These are phyloP conservation scores for Zaprionus lineosus DNA, from an alignment of 2,888 invertebrate genomes.

Conservation along the genomic window DNA sequence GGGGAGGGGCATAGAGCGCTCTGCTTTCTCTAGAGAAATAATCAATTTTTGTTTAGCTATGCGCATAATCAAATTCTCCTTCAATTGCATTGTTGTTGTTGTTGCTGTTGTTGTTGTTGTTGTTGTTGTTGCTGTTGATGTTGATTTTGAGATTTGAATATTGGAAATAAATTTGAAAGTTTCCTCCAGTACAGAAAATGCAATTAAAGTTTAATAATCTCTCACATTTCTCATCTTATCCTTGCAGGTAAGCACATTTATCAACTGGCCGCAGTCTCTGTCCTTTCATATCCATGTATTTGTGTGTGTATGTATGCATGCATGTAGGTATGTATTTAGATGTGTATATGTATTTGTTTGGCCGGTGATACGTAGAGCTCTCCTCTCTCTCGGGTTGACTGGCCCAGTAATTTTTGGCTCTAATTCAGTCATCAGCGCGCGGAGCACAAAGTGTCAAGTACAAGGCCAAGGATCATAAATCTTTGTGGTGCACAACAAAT, in stretches of 20 bases:
- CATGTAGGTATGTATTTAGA: too few species aligned
- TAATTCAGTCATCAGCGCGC: conserved; percentile 56
- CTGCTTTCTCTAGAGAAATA: conserved; percentile 60
- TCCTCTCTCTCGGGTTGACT: conserved; percentile 38
- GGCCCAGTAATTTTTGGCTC: conserved; percentile 49
- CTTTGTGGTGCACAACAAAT: conserved; percentile 31
- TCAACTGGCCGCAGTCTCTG: too few species aligned
- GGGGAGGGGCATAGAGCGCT: too few species aligned
- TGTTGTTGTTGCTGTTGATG: neutral
- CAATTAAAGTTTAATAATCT: conserved; percentile 44
- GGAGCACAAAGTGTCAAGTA: conserved; percentile 62
- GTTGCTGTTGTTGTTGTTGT: conserved; percentile 15
- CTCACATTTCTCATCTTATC: conserved; percentile 26
- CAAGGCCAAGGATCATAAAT: conserved; percentile 70
- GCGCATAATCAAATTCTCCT: conserved; percentile 57
- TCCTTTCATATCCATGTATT: too few species aligned
- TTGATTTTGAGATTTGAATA: conserved; percentile 39
- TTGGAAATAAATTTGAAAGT: conserved; percentile 37
- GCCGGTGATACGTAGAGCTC: too few species aligned
- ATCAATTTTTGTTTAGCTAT: conserved; percentile 55
- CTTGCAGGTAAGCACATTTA: conserved; percentile 76
- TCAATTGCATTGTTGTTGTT: conserved; percentile 28
- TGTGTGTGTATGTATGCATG: too few species aligned
- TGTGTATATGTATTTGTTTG: too few species aligned
- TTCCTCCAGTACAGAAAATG: conserved; percentile 12